Base-by-base conservation (phyloP, 2,797 vertebrate species). In the Falco cherrug region DNA sequence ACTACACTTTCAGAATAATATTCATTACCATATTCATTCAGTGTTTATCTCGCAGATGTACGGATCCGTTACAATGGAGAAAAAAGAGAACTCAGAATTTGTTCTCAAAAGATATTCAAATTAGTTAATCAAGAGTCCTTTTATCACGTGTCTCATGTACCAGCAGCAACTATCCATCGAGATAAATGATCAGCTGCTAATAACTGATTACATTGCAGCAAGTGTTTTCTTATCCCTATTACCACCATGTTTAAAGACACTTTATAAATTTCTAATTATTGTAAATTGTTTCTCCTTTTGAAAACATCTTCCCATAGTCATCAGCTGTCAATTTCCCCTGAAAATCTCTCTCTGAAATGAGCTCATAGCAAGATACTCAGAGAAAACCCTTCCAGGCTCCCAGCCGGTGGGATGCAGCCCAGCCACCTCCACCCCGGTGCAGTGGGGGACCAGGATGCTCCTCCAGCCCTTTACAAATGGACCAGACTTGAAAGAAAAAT, bases 41-140 rank as follows among this genome's bases (percentile, higher is more conserved):
- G 11, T 92, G 93, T 95, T 93, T 95, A 94, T 73, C 96, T 96
- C 84, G 77, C 98, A 98, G 98, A 98, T 98, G 98, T 98, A 98
- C 87, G 13, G 94, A 94, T 92, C 95, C 43, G 41, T 97, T 97
- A 98, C 98, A 98, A 98, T 97, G 96, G 98, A 84, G 73, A 90
- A 97, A 97, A 97, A 97, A 97, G 97, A 97, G 97, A 98, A 98
- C 98, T 97, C 88, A 9, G 95, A 98, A 98, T 98, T 96, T 96
- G 90, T 97, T 96, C 98, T 98, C 97, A 97, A 98, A 98, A 98
- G 98, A 98, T 98, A 98, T 98, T 98, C 97, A 98, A 98, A 98
- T 98, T 97, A 97, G 97, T 98, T 98, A 98, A 98, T 98, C 98
- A 98, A 98, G 98, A 97, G 96, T 89, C 96, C 97, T 98, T 98